These are phyloP conservation scores for Theretra japonica DNA, from an alignment of 2,888 invertebrate genomes.

Conservation along the genomic window DNA sequence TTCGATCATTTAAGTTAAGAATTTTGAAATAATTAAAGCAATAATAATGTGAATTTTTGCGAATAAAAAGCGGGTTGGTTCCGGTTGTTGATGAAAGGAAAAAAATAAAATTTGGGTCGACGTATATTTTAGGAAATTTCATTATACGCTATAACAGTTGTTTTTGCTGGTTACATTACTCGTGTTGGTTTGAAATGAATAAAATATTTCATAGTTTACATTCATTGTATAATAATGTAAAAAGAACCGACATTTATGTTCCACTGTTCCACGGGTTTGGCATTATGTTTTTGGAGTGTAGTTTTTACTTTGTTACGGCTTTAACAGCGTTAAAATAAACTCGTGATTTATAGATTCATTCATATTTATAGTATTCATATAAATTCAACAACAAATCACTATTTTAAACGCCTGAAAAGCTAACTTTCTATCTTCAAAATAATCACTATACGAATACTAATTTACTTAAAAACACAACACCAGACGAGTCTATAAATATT, in stretches of 20 bases:
- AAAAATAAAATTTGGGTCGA: constrained; percentile 14
- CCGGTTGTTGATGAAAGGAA: neutral
- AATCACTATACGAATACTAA: too few relatives aligned
- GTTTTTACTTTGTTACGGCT: neutral
- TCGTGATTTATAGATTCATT: too few relatives aligned
- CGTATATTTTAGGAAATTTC: constrained; percentile 17
- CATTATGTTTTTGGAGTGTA: neutral
- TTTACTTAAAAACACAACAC: too few relatives aligned
- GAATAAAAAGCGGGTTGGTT: constrained; percentile 7
- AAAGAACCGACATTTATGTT: neutral
- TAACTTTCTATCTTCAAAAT: too few relatives aligned
- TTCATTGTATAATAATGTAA: neutral
- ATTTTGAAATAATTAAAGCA: neutral
- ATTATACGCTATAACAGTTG: constrained; percentile 14
- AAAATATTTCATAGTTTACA: neutral
- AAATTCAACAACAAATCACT: too few relatives aligned
- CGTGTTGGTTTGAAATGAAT: neutral
- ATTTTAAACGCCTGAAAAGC: too few relatives aligned
- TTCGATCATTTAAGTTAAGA: neutral
- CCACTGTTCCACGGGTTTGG: neutral
- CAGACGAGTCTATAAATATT: constrained; percentile 13
- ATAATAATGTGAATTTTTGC: neutral
- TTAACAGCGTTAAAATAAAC: too few relatives aligned
- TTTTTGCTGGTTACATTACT: constrained; percentile 6
- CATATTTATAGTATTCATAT: too few relatives aligned